Base-by-base conservation (phyloP, 1,140 invertebrate genomes). In the Solen grandis region DNA sequence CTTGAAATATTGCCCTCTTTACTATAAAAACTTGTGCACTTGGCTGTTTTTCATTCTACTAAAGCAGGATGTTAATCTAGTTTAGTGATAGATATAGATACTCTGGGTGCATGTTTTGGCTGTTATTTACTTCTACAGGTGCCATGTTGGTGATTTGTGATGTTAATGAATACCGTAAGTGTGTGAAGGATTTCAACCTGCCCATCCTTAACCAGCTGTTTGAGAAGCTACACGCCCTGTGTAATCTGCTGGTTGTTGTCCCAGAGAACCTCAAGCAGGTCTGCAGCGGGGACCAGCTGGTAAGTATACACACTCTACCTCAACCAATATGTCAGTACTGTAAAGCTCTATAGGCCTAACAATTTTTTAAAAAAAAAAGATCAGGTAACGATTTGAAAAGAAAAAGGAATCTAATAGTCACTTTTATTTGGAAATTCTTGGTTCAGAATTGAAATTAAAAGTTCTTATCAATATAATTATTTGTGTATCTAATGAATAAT, bases 71-170 rank as follows among this genome's bases (percentile, higher is more conserved):
- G n/a, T n/a, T n/a, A n/a, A n/a, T n/a, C n/a, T n/a, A n/a, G n/a
- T n/a, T n/a, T n/a, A n/a, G n/a, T n/a, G n/a, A n/a, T n/a, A n/a
- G n/a, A n/a, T n/a, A n/a, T n/a, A n/a, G n/a, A n/a, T n/a, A n/a
- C n/a, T n/a, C n/a, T n/a, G n/a, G n/a, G n/a, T n/a, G n/a, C n/a
- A n/a, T n/a, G n/a, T n/a, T n/a, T n/a, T n/a, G n/a, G n/a, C n/a
- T n/a, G n/a, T n/a, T n/a, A n/a, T n/a, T n/a, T n/a, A n/a, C n/a
- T n/a, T n/a, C n/a, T n/a, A n/a, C 88, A 96, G 96, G 97, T 73
- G 98, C 97, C 2, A 99, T 99, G 96, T 96, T 97, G 90, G 97
- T 97, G 1, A 98, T 99, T 81, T 99, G 97, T 93, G 99, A 99
- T 94, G 96, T 99, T 68, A 99, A 99, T 89, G 98, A 99, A 91